phyloP scores from a whole-genome alignment of 1,140 invertebrate species.

The Panagrolaimus sp. region DNA sequence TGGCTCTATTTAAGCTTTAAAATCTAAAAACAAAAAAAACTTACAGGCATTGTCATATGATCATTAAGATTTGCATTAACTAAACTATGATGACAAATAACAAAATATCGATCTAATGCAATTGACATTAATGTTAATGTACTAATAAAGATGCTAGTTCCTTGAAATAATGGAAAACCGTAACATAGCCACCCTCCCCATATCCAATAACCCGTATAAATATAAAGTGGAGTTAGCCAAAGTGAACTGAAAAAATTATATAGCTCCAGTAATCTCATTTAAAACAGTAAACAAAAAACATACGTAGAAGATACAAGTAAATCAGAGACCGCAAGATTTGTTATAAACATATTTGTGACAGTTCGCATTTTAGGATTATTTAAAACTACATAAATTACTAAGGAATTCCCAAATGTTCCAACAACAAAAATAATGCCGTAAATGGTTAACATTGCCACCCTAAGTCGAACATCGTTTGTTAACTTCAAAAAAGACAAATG shows the following conservation, averaged over 20 bases:
- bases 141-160: constrained; percentile 87
- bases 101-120: constrained; percentile 88
- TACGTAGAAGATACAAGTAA: constrained; percentile 83
- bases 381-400: constrained; percentile 85
- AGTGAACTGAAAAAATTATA: constrained; percentile 41
- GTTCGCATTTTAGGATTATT: constrained; percentile 90
- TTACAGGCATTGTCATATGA: constrained; percentile 47
- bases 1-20: not conserved
- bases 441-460: not conserved
- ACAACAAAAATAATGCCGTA: constrained; percentile 72
- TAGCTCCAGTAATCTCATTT: too few species aligned
- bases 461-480: constrained; percentile 1
- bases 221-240: constrained; percentile 54
- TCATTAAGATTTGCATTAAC: constrained; percentile 73
- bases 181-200: constrained; percentile 55
- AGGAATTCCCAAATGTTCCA: constrained; percentile 81
- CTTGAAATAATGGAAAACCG: constrained; percentile 58
- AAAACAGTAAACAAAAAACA: constrained; percentile 64
- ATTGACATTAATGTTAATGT: constrained; percentile 91
- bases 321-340: constrained; percentile 87
- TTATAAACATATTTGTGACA: constrained; percentile 90
- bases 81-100: constrained; percentile 90
- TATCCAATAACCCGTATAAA: constrained; percentile 53
- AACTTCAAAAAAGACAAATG: not conserved
- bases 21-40: too few species aligned